Evolutionary conservation across 2,888 invertebrate genomes (phyloP).

Genomic region (Cordylochernes scorpioides): DNA sequence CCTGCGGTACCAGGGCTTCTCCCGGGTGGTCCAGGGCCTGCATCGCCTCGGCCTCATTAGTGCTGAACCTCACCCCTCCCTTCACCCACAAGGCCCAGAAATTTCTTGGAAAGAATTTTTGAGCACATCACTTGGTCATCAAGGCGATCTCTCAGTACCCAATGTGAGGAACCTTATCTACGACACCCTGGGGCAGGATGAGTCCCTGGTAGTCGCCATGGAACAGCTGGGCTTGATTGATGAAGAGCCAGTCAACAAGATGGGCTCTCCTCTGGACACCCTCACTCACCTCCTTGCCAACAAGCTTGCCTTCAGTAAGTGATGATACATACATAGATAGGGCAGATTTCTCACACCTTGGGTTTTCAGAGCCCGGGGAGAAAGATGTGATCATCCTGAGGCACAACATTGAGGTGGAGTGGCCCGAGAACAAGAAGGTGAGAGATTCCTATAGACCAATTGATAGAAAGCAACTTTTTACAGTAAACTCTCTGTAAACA

Average conservation of each 20-base stretch:
- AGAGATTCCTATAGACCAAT: too few relatives aligned
- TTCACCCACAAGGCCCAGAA: slow-evolving; percentile 86
- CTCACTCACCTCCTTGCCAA: slow-evolving; percentile 63
- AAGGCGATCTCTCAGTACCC: slow-evolving; percentile 64
- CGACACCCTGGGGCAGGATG: slow-evolving; percentile 40
- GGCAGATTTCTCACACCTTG: too few relatives aligned
- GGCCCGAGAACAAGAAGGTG: slow-evolving; percentile 38
- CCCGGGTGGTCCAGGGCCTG: slow-evolving; percentile 58
- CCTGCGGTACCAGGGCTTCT: slow-evolving; percentile 65
- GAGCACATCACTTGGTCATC: slow-evolving; percentile 53
- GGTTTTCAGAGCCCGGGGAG: slow-evolving; percentile 39
- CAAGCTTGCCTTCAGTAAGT: slow-evolving; percentile 43
- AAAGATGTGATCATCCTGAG: slow-evolving; percentile 77
- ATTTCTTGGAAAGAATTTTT: slow-evolving; percentile 80
- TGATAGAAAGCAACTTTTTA: too few relatives aligned
- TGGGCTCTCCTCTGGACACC: slow-evolving; percentile 67
- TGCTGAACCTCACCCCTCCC: slow-evolving; percentile 49
- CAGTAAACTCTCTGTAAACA: too few relatives aligned
- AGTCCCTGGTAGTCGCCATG: slow-evolving; percentile 36
- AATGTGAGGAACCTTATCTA: slow-evolving; percentile 57
- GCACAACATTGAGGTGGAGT: slow-evolving; percentile 70
- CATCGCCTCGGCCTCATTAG: slow-evolving; percentile 66
- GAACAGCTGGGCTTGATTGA: slow-evolving; percentile 65
- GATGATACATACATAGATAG: too few relatives aligned
- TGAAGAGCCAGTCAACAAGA: slow-evolving; percentile 51